Percentiles rank a stretch among this genome's conserved stretches.
These are phyloP conservation scores for Pristionchus mayeri DNA, from an alignment of 2,888 invertebrate genomes.

Conservation along the genomic window DNA sequence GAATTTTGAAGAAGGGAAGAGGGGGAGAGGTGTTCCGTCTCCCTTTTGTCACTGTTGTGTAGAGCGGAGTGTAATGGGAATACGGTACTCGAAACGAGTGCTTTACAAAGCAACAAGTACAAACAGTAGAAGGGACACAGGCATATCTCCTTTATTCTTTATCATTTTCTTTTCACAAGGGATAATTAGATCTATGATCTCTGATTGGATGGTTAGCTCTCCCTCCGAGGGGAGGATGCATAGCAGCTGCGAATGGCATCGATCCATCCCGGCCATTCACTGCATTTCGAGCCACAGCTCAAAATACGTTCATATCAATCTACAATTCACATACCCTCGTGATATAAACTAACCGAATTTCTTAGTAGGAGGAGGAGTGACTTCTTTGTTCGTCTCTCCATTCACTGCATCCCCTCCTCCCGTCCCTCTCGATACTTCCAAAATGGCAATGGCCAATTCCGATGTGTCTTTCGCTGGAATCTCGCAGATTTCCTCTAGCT, in stretches of 20 bases:
- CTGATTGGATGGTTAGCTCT: not conserved
- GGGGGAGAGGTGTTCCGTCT: not conserved
- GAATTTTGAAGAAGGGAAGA: conserved; percentile 18
- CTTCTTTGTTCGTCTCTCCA: not conserved
- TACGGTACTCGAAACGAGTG: conserved; percentile 40
- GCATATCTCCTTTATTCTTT: not conserved
- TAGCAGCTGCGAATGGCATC: conserved; percentile 21
- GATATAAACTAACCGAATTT: not conserved
- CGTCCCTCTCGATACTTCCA: conserved; percentile 28
- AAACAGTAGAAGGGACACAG: not conserved
- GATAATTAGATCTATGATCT: conserved; percentile 18
- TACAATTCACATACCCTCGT: not conserved
- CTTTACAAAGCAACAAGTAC: conserved; percentile 13
- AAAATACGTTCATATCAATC: not conserved
- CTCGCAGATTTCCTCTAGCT: not conserved
- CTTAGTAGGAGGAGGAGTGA: conserved; percentile 32
- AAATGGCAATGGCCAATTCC: conserved; percentile 41
- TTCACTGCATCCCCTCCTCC: not conserved
- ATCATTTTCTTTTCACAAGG: conserved; percentile 17
- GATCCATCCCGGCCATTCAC: conserved; percentile 26
- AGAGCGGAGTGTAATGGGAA: not conserved
- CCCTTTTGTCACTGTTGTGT: conserved; percentile 36
- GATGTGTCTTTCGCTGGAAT: conserved; percentile 27
- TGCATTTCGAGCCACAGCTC: not conserved
- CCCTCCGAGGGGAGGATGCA: not conserved